Base-by-base conservation (phyloP, 2,797 vertebrate genomes). In the Sebastes wilsoni region DNA sequence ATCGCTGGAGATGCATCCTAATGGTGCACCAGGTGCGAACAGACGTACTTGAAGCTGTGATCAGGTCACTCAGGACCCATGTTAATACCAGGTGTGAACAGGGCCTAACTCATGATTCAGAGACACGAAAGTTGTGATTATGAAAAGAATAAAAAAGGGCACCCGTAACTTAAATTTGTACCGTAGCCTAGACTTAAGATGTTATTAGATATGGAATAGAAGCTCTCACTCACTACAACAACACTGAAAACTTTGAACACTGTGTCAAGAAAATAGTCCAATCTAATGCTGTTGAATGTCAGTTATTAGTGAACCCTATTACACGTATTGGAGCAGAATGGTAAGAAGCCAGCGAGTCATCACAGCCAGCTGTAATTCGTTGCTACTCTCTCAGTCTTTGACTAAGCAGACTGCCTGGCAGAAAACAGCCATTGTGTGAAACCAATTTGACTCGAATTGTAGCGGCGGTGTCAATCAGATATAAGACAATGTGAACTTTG, bases 121-220 rank as follows among this genome's bases (percentile, higher is more conserved):
- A 3, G 38, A 0, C 14, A 0, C 0, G 6, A 42, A 42, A 42
- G 13, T 3, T 42, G 38, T 42, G 38, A 42, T 42, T 42, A 42
- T 14, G 38, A 42, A 42, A 46, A 46, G 42, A 5, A 61, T 30
- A 32, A 7, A n/a, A 13, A 34, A 32, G 1, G 1, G 16, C 25
- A 60, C 9, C 14, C 27, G 2, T 60, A 2, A 10, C 25, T 28
- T 58, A 4, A 27, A 18, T 59, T 18, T 59, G 56, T 28, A 59
- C 42, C 6, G 42, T 8, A 46, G 16, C 42, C 36, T 2, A 46
- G 16, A 46, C 42, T 46, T 11, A 6, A 23, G 5, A 18, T 32
- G 25, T 18, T 28, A 11, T 22, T 16, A 23, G 27, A 22, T 18
- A 32, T 28, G 2, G 34, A 56, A 30, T n/a, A 30, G 28, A 62